Conservation (phyloP, 2,888 invertebrate species). For the Uropetala carovei region DNA sequence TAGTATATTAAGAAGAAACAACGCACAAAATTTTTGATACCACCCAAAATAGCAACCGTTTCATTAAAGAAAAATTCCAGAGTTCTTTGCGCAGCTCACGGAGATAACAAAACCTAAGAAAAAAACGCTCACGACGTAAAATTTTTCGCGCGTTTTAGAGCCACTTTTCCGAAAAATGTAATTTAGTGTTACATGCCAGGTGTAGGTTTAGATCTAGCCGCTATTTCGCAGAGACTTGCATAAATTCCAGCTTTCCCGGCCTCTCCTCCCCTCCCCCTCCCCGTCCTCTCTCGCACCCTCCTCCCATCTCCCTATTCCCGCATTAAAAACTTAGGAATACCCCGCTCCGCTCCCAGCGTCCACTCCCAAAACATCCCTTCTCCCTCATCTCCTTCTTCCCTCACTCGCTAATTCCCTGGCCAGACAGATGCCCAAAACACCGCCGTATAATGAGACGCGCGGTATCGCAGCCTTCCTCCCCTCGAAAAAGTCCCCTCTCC, state of each 20-base stretch:
- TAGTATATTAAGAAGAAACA: too few species aligned
- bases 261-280: not conserved
- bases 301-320: not conserved
- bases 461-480: conserved; percentile 3
- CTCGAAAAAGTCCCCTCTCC: not conserved
- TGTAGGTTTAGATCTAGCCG: conserved; percentile 27
- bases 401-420: conserved; percentile 45
- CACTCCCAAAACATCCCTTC: not conserved
- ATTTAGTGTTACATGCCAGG: conserved; percentile 47
- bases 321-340: conserved; percentile 11
- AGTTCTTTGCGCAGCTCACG: too few species aligned
- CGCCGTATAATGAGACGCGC: conserved; percentile 52
- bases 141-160: not conserved
- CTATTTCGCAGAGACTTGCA: conserved; percentile 12
- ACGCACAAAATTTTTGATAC: too few species aligned
- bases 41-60: too few species aligned
- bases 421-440: conserved; percentile 60
- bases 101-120: not conserved
- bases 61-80: too few species aligned
- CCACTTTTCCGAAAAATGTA: conserved; percentile 12
- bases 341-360: not conserved
- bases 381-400: not conserved
- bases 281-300: not conserved
- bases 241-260: conserved; percentile 29
- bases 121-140: not conserved